A percentile compares a stretch with the other conserved stretches of the same genome.
These are phyloP conservation scores for Fregata magnificens DNA, from an alignment of 2,113 vertebrate genomes.

Conservation along the genomic window DNA sequence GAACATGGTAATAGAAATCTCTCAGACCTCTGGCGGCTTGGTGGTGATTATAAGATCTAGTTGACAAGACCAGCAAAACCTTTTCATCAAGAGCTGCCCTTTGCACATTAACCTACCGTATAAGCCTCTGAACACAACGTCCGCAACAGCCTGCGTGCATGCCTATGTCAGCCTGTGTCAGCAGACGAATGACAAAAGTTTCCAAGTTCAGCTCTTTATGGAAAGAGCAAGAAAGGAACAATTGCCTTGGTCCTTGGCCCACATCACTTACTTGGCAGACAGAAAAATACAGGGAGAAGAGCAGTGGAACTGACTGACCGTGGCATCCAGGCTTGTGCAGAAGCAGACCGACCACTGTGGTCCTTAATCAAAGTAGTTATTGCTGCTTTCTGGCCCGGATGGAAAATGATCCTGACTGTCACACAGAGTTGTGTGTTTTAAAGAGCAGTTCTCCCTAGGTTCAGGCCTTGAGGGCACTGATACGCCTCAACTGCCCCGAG, in stretches of 20 bases:
- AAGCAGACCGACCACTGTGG: accelerated
- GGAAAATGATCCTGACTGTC: background rate
- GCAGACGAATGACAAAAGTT: background rate
- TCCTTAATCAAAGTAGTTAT: background rate
- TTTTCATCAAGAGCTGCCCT: background rate
- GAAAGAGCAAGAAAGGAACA: background rate
- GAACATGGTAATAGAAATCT: background rate
- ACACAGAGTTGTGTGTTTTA: background rate
- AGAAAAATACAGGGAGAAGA: background rate
- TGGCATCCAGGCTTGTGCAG: background rate
- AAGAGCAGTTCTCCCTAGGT: background rate
- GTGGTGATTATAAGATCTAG: background rate
- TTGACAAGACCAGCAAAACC: background rate
- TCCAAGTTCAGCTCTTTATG: background rate
- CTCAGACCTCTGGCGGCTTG: background rate
- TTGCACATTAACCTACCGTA: background rate
- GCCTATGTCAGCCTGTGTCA: background rate
- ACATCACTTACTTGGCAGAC: background rate
- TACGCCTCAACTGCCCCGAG: accelerated
- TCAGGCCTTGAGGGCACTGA: background rate
- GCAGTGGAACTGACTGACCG: accelerated
- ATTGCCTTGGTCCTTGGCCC: background rate
- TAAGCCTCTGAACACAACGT: background rate
- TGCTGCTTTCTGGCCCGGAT: background rate
- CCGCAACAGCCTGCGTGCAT: accelerated